Percentiles rank a stretch among this genome's conserved stretches.
Evolutionary conservation across 1,140 invertebrate species (phyloP).

Genomic region (Nymphalis io): DNA sequence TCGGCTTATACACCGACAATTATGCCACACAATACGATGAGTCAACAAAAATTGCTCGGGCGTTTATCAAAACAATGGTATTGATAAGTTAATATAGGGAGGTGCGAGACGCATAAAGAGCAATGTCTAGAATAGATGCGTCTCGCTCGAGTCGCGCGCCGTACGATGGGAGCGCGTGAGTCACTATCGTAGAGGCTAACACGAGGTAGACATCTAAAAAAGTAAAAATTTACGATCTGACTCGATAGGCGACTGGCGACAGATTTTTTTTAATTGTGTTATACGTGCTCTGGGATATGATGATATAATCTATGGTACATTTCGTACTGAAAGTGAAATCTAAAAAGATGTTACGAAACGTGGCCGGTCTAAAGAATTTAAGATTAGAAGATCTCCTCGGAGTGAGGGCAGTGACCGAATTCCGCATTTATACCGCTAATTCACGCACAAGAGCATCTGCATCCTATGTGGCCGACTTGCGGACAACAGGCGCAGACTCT

Average conservation of each 20-base stretch:
- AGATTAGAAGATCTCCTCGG: slow-evolving; percentile 64
- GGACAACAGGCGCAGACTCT: slow-evolving; percentile 42
- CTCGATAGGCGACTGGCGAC: slow-evolving; percentile 52
- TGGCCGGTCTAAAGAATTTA: slow-evolving; percentile 43
- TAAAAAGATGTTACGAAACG: slow-evolving; percentile 65
- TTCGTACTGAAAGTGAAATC: slow-evolving; percentile 63
- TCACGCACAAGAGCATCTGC: slow-evolving; percentile 71
- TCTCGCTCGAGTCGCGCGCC: slow-evolving; percentile 19
- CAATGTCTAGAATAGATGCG: slow-evolving; percentile 33
- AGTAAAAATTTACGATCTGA: slow-evolving; percentile 57
- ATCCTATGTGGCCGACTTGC: slow-evolving; percentile 56
- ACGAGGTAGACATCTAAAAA: slow-evolving; percentile 54
- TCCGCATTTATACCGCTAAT: slow-evolving; percentile 75
- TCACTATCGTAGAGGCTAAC: slow-evolving; percentile 50
- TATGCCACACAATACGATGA: slow-evolving; percentile 76
- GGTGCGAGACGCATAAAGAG: slow-evolving; percentile 60
- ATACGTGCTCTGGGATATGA: slow-evolving; percentile 22
- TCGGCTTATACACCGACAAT: slow-evolving; percentile 75
- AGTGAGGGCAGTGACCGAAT: slow-evolving; percentile 74
- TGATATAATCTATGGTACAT: slow-evolving; percentile 11
- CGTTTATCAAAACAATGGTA: slow-evolving; percentile 80
- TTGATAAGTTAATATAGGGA: slow-evolving; percentile 79
- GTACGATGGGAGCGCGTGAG: slow-evolving; percentile 51
- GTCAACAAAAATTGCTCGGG: slow-evolving; percentile 73
- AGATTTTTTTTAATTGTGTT: slow-evolving; percentile 44